A percentile compares a stretch with the other conserved stretches of the same genome.
These are phyloP conservation scores for Psilopogon haemacephalus DNA, from an alignment of 2,113 vertebrate genomes.

Conservation along the genomic window DNA sequence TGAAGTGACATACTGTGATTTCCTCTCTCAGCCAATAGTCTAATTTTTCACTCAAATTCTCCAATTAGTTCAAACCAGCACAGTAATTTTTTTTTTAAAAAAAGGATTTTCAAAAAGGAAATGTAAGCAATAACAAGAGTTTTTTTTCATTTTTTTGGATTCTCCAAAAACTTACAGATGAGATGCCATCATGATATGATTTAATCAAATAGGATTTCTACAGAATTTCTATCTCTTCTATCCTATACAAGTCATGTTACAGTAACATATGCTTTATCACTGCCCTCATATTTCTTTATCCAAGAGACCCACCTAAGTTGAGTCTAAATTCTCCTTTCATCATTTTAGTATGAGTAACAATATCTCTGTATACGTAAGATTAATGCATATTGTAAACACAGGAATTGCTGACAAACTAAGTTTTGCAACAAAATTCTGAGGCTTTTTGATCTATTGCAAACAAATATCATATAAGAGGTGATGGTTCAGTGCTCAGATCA, in stretches of 20 bases:
- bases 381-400: background rate
- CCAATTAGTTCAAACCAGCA: no score
- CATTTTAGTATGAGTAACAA: background rate
- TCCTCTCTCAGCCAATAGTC: no score
- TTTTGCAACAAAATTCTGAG: background rate
- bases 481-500: background rate
- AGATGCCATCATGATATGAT: background rate
- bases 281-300: background rate
- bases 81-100: no score
- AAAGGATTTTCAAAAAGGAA: background rate
- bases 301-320: background rate
- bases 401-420: background rate
- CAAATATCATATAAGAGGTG: background rate
- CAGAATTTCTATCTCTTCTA: background rate
- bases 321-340: background rate
- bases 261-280: background rate
- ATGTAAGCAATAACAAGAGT: background rate
- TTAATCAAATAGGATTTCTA: background rate
- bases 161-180: background rate
- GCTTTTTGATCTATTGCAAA: background rate
- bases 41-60: no score
- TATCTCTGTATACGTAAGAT: accelerated
- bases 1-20: no score
- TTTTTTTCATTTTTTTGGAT: background rate
- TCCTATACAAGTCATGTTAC: background rate